Base-by-base conservation (phyloP, 1,140 invertebrate species). In the Ostrea edulis region DNA sequence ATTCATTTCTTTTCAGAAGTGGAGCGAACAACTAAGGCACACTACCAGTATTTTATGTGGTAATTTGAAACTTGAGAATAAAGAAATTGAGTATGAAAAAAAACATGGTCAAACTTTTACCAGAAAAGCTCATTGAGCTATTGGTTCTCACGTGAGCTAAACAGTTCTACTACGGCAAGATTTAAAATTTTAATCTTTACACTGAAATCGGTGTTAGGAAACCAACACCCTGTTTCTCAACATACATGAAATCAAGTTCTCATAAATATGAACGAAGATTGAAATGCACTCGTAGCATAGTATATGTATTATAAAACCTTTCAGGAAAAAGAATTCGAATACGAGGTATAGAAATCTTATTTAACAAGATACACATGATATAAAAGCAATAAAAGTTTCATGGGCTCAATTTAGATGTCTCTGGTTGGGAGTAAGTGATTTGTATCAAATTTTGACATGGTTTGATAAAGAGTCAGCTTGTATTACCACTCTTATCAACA, bases 371-470 rank as follows among this genome's bases (percentile, higher is more conserved):
- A 77, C 29, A 35, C 25, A 14, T 35, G 68, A 71, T 71, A 29
- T 71, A 9, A 71, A 58, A 71, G 25, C 22, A 77, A 77, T 77
- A 77, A 77, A 71, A 77, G 9, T 77, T 77, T 71, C 22, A 25
- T 29, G 29, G 14, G 68, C 68, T 77, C 25, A 77, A 35, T 35
- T 77, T 25, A 77, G 11, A 25, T 77, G 68, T 35, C 68, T 77
- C 68, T 77, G 68, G 58, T 77, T 77, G 11, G 68, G 25, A 77
- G 25, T 77, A 77, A 77, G 68, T 77, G 68, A 77, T 77, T 77
- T 25, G 12, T 25, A 77, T 29, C 68, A 77, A 77, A 77, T 29
- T 77, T 35, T 29, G 25, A 77, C 68, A 14, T 22, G 14, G 5
- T 77, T 35, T 29, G 68, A 77, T 77, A 77, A 77, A 77, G 29